Evolutionary conservation across 2,797 vertebrate species (phyloP).

Genomic region (Antrozous pallidus): DNA sequence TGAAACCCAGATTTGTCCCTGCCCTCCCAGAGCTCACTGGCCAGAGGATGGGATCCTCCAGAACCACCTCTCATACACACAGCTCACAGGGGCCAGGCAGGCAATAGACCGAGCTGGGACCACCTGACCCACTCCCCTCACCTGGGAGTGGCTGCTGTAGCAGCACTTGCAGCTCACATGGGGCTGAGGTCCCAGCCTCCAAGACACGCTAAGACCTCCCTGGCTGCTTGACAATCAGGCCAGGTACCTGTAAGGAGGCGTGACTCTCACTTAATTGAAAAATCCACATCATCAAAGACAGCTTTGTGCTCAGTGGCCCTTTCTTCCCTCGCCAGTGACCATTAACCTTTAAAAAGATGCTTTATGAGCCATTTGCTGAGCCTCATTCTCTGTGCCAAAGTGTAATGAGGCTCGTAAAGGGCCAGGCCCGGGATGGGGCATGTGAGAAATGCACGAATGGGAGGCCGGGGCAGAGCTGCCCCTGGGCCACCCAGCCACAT

Average conservation of each 20-base stretch:
- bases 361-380: neutral
- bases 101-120: accelerated
- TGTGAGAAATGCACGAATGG: neutral
- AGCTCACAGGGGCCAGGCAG: neutral
- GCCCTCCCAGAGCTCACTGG: neutral
- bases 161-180: accelerated
- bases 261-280: conserved; percentile 49
- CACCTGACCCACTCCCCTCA: accelerated
- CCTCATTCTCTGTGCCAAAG: neutral
- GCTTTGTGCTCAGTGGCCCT: neutral
- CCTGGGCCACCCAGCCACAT: neutral
- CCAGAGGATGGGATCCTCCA: neutral
- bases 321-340: conserved; percentile 1
- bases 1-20: neutral
- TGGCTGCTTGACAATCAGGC: neutral
- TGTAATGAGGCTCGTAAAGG: neutral
- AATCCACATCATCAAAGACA: neutral
- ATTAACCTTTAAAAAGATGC: conserved; percentile 62
- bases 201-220: neutral
- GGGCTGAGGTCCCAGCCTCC: neutral
- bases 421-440: neutral
- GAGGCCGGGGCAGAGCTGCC: neutral
- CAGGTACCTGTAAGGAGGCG: neutral
- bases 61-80: neutral
- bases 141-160: accelerated